These are phyloP conservation scores for Pangasius mekongensis DNA, from an alignment of 2,797 vertebrate species.

Conservation along the genomic window DNA sequence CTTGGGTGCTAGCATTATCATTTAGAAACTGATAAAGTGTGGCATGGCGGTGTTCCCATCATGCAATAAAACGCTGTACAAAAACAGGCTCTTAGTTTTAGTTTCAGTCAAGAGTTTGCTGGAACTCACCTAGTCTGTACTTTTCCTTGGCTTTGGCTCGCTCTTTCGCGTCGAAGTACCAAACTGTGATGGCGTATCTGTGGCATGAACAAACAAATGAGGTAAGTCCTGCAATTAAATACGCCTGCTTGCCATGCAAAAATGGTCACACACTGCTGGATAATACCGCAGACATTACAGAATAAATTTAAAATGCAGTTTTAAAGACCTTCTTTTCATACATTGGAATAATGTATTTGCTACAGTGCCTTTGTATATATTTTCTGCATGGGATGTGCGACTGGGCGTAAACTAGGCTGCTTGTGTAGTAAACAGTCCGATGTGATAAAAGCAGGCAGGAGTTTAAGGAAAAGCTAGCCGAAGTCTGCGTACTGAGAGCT, in stretches of 20 bases:
- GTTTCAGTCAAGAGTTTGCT: not conserved
- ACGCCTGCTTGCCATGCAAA: not conserved
- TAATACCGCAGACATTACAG: not conserved
- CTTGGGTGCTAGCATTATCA: not conserved
- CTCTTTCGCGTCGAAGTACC: constrained; percentile 95
- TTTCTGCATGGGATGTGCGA: not conserved
- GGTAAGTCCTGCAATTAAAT: constrained; percentile 2
- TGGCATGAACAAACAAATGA: constrained; percentile 30
- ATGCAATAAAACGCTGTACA: not conserved
- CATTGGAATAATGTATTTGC: not conserved
- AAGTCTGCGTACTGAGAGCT: constrained; percentile 12
- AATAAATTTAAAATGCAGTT: not conserved
- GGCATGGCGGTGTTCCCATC: not conserved
- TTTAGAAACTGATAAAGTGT: not conserved
- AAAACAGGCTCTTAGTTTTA: not conserved
- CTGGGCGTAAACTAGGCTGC: not conserved
- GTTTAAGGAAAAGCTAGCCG: constrained; percentile 29
- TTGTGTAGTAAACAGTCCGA: constrained; percentile 11
- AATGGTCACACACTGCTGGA: not conserved
- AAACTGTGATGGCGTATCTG: constrained; percentile 90
- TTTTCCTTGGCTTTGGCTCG: constrained; percentile 88
- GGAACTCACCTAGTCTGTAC: constrained; percentile 81
- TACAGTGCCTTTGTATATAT: not conserved
- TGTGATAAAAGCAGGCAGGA: not conserved
- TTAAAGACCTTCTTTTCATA: not conserved